Conservation (phyloP, 2,797 vertebrate species). For the Coregonus ussuriensis region DNA sequence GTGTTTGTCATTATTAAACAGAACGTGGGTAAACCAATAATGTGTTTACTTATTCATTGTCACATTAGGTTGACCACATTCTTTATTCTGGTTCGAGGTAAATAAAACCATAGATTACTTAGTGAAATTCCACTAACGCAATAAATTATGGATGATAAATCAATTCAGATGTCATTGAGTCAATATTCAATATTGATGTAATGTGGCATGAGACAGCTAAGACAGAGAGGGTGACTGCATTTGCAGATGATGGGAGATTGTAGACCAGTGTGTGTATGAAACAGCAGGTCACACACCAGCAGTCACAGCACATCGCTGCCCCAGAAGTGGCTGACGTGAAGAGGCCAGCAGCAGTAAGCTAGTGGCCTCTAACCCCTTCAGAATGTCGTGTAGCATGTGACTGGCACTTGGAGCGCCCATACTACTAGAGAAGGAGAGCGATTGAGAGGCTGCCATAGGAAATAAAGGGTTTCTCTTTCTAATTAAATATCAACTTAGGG, state of each 20-base stretch:
- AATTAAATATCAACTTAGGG: background rate
- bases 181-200: background rate
- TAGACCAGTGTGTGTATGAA: constrained; percentile 17
- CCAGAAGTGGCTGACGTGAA: constrained; percentile 35
- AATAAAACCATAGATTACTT: background rate
- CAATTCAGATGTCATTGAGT: background rate
- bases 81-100: background rate
- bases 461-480: background rate
- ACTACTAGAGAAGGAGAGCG: constrained; percentile 16
- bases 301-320: constrained; percentile 29
- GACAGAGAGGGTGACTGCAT: background rate
- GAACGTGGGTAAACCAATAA: background rate
- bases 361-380: constrained; percentile 25
- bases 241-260: constrained; percentile 14
- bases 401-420: constrained; percentile 22
- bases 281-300: constrained; percentile 19
- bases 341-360: constrained; percentile 38
- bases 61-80: constrained; percentile 1
- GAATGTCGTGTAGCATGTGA: constrained; percentile 46
- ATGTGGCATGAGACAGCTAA: background rate
- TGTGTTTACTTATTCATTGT: constrained; percentile 27
- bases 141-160: no score
- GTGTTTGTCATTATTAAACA: constrained; percentile 32
- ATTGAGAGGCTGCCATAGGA: background rate
- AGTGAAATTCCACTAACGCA: background rate